Percentiles rank a stretch among this genome's conserved stretches.
phyloP scores from a whole-genome alignment of 2,113 vertebrate genomes.

The Regulus satrapa region DNA sequence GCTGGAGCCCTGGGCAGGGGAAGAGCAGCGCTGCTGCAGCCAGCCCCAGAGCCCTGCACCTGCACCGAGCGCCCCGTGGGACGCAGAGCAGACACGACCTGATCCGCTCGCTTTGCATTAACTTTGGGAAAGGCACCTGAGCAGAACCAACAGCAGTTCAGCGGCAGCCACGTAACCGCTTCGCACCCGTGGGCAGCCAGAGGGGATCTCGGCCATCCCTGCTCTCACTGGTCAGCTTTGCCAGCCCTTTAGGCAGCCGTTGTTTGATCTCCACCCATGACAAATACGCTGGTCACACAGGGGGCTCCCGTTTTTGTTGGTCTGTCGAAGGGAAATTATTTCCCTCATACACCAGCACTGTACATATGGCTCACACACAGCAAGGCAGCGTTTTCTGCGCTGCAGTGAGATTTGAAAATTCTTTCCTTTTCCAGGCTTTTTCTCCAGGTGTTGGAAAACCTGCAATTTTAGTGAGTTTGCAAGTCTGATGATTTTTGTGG shows the following conservation, averaged over 20 bases:
- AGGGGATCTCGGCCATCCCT: background rate
- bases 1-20: background rate
- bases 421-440: background rate
- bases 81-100: background rate
- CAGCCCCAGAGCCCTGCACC: conserved; percentile 15
- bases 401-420: background rate
- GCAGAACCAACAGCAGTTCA: background rate
- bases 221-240: background rate
- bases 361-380: background rate
- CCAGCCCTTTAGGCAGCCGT: background rate
- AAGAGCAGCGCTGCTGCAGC: background rate
- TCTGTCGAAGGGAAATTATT: background rate
- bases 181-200: background rate
- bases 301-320: background rate
- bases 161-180: background rate
- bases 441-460: conserved; percentile 3
- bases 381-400: background rate
- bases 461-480: background rate
- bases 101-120: background rate
- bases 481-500: background rate
- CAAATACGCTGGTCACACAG: background rate
- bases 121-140: conserved; percentile 9
- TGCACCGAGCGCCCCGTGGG: background rate
- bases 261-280: background rate
- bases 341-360: background rate